Percentiles rank a stretch among this genome's conserved stretches.
phyloP scores from a whole-genome alignment of 2,797 vertebrate species.

The Lerista edwardsae region DNA sequence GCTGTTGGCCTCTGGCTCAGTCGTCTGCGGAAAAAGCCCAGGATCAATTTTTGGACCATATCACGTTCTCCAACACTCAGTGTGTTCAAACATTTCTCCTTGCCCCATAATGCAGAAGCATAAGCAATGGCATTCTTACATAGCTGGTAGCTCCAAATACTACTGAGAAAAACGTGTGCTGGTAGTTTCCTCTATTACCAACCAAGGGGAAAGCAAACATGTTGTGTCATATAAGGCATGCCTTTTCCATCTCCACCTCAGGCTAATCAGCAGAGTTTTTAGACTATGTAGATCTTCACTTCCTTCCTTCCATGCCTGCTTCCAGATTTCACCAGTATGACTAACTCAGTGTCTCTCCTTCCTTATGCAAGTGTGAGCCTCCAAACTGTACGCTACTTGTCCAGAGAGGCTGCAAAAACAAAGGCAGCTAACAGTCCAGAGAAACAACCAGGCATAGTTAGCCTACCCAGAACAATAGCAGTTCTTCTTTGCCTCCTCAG shows the following conservation, averaged over 20 bases:
- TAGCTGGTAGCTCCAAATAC: slow-evolving; percentile 55
- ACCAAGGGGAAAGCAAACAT: slow-evolving; percentile 58
- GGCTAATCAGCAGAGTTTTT: slow-evolving; percentile 64
- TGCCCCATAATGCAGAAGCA: slow-evolving; percentile 47
- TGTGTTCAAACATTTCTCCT: slow-evolving; percentile 47
- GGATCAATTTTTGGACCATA: slow-evolving; percentile 83
- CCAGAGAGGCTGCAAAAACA: slow-evolving; percentile 41
- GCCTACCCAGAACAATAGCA: slow-evolving; percentile 67
- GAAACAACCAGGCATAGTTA: slow-evolving; percentile 48
- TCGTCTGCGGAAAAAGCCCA: slow-evolving; percentile 86
- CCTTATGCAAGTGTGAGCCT: slow-evolving; percentile 40
- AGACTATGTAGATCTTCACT: slow-evolving; percentile 67
- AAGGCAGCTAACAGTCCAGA: slow-evolving; percentile 47
- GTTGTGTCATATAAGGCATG: slow-evolving; percentile 60
- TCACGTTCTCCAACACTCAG: slow-evolving; percentile 66
- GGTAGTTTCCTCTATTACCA: slow-evolving; percentile 69
- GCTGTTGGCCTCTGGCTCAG: slow-evolving; percentile 97
- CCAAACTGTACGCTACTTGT: slow-evolving; percentile 30
- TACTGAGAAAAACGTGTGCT: slow-evolving; percentile 49
- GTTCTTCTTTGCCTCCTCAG: slow-evolving; percentile 57
- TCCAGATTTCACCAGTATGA: slow-evolving; percentile 49
- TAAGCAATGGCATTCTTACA: slow-evolving; percentile 44
- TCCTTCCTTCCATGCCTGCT: slow-evolving; percentile 70
- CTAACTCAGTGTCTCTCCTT: slow-evolving; percentile 50
- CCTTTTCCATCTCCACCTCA: slow-evolving; percentile 60